A percentile compares a stretch with the other conserved stretches of the same genome.
These are phyloP conservation scores for Drosophila rellima DNA, from an alignment of 2,888 invertebrate species.

Conservation along the genomic window DNA sequence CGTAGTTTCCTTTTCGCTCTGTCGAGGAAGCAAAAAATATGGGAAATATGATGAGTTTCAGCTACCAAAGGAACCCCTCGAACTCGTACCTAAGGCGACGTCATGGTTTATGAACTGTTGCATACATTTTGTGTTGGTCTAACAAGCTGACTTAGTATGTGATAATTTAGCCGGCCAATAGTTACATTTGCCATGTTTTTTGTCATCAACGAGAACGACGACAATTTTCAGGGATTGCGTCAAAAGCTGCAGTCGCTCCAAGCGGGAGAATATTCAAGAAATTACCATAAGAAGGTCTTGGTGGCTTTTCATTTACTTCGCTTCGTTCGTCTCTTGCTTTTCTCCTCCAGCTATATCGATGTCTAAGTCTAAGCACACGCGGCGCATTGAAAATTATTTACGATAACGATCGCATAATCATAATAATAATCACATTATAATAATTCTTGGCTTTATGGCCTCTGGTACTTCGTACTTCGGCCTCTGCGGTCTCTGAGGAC, in stretches of 20 bases:
- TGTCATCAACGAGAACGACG: conserved; percentile 41
- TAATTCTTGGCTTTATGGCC: conserved; percentile 79
- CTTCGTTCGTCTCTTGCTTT: not conserved
- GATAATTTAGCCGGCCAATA: conserved; percentile 77
- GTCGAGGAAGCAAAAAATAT: conserved; percentile 16
- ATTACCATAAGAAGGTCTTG: conserved; percentile 68
- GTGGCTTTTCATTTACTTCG: conserved; percentile 6
- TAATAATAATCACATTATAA: conserved; percentile 83
- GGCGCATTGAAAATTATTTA: conserved; percentile 80
- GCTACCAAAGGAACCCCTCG: conserved; percentile 2
- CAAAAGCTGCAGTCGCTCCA: conserved; percentile 59
- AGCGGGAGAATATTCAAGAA: conserved; percentile 35
- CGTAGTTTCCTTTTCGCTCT: conserved; percentile 46
- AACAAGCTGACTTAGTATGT: conserved; percentile 81
- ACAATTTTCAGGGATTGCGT: conserved; percentile 42
- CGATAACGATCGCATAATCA: conserved; percentile 83
- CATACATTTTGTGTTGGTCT: conserved; percentile 63
- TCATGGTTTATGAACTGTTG: conserved; percentile 77
- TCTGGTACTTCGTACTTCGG: conserved; percentile 6
- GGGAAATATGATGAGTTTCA: conserved; percentile 70
- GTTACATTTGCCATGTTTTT: conserved; percentile 76
- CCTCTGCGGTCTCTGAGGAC: conserved; percentile 50
- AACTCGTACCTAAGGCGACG: conserved; percentile 26
- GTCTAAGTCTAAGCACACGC: conserved; percentile 75
- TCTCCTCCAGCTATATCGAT: conserved; percentile 6